These are phyloP conservation scores for Thera obeliscata DNA, from an alignment of 2,888 invertebrate genomes.

Conservation along the genomic window DNA sequence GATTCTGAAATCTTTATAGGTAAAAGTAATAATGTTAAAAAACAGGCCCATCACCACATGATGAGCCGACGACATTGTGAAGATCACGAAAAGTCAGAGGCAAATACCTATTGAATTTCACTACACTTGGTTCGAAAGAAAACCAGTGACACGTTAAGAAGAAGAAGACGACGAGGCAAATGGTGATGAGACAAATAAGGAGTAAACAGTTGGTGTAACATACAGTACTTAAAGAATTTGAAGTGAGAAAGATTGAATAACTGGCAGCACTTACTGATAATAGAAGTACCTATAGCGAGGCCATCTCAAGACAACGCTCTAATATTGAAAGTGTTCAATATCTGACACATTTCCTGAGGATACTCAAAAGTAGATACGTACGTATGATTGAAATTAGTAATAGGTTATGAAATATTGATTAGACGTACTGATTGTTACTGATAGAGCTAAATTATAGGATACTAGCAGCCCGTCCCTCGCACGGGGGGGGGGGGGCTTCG, in stretches of 20 bases:
- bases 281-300: slow-evolving; percentile 20
- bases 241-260: slow-evolving; percentile 9
- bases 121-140: too few species aligned
- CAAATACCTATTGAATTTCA: too few species aligned
- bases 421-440: not conserved
- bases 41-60: too few species aligned
- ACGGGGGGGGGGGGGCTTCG: too few species aligned
- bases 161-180: too few species aligned
- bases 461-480: too few species aligned
- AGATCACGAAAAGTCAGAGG: too few species aligned
- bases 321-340: slow-evolving; percentile 35
- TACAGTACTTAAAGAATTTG: not conserved
- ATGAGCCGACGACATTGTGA: too few species aligned
- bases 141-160: too few species aligned
- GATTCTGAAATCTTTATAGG: not conserved
- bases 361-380: slow-evolving; percentile 23
- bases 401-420: slow-evolving; percentile 18
- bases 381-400: slow-evolving; percentile 2
- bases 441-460: not conserved
- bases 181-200: too few species aligned
- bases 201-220: not conserved
- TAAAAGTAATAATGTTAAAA: not conserved
- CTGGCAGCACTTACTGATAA: slow-evolving; percentile 25
- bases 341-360: slow-evolving; percentile 37
- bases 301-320: slow-evolving; percentile 24